Base-by-base conservation (phyloP, 2,888 invertebrate genomes). In the Gryllus longicercus region DNA sequence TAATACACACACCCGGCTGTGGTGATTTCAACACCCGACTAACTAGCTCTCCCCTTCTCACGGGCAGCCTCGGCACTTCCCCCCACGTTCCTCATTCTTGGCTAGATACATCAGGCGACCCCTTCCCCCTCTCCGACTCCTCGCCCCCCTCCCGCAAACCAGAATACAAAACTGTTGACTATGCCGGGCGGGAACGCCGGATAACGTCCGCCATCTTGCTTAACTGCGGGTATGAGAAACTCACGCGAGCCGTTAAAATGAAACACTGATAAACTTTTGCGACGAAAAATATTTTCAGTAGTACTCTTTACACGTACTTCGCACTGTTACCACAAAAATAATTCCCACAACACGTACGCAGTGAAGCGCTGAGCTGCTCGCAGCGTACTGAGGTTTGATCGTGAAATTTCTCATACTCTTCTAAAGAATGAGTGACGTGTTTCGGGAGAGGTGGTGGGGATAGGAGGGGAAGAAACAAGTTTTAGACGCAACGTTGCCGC, bases 21-120 rank as follows among this genome's bases (percentile, higher is more conserved):
- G 80, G 79, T 75, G 81, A 82, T 81, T 81, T 80, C 81, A 80
- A 79, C 80, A 82, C 81, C 51, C 80, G 79, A 80, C 82, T 82
- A 80, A 82, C 81, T 63, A 79, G 80, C 81, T 79, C 78, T 76
- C 79, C 78, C 78, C 79, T 80, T 78, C 79, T 79, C 79, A 63
- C 63, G 63, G 63, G 63, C 63, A 63, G 63, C 63, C 63, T 63
- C 63, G 63, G 63, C 63, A 63, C 63, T 63, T 63, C 80, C 63
- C 78, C 75, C 80, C 76, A 75, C 78, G 51, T 80, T 78, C 78
- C 79, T 80, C 80, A 80, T 80, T 79, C 82, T 82, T 80, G 82
- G 78, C 81, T 51, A 76, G 74, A 77, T 49, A 77, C 77, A n/a
- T 50, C 49, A 77, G 77, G 49, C 49, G 49, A 50, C 50, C 77